A percentile compares a stretch with the other conserved stretches of the same genome.
Evolutionary conservation across 2,888 invertebrate genomes (phyloP).

Genomic region (Willowsia nigromaculata): DNA sequence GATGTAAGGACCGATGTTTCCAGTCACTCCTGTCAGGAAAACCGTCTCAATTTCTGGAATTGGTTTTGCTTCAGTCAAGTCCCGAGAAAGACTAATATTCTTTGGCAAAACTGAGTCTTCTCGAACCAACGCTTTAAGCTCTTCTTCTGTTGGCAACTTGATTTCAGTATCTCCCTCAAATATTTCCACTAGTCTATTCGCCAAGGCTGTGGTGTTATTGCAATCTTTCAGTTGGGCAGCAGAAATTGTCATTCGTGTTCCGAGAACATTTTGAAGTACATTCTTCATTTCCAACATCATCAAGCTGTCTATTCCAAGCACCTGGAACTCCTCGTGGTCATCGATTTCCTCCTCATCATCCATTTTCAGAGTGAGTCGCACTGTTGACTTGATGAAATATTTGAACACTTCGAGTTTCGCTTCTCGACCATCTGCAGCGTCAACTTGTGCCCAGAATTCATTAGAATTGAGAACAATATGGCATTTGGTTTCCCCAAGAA

Average conservation of each 20-base stretch:
- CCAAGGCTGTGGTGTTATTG: conserved; percentile 30
- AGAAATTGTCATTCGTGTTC: conserved; percentile 44
- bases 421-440: conserved; percentile 14
- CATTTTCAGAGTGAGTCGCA: conserved; percentile 38
- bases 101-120: conserved; percentile 57
- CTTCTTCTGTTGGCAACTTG: conserved; percentile 8
- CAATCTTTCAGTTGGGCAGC: conserved; percentile 63
- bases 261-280: conserved; percentile 53
- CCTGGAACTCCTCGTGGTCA: conserved; percentile 47
- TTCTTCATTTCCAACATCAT: conserved; percentile 73
- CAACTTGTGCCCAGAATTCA: conserved; percentile 66
- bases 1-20: conserved; percentile 61
- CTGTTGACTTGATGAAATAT: conserved; percentile 21
- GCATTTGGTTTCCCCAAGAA: neutral
- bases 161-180: neutral
- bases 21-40: conserved; percentile 61
- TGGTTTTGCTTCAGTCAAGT: neutral
- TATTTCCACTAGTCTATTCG: conserved; percentile 39
- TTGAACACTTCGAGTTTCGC: conserved; percentile 42
- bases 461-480: conserved; percentile 3
- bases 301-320: conserved; percentile 68
- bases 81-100: neutral
- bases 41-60: conserved; percentile 31
- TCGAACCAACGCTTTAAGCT: conserved; percentile 34
- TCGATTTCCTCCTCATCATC: conserved; percentile 62